Evolutionary conservation across 2,797 vertebrate species (phyloP), one percentile per base, ranked within the genome.

Genomic region (Gymnodraco acuticeps): DNA sequence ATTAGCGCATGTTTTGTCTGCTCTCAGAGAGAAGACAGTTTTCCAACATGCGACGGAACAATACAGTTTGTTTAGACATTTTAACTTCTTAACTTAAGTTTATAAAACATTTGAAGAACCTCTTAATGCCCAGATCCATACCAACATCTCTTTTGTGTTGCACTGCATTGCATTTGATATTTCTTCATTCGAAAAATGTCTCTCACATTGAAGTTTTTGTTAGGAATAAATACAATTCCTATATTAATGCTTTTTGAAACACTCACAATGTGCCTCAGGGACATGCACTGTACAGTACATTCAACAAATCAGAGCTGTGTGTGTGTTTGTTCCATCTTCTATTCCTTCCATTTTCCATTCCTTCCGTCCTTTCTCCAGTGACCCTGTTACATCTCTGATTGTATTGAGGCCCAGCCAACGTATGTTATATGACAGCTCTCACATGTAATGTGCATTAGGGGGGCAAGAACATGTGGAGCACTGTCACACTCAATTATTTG

Each of bases 401-500:
- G 10, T 17, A 20, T 51, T 54, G 58, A 64, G 33, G 77, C 59
- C 43, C 52, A 51, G 53, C 51, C 51, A 10, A 15, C 1, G 52
- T 72, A 60, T 75, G 82, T 63, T 73, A 58, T 31, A 41, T 76
- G 60, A 70, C 74, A 73, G 52, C 27, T 10, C 58, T 67, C 6
- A 53, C 64, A 10, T 69, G 65, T 82, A 48, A 64, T 61, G 47
- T 63, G 70, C 11, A 1, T 78, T 41, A 64, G 65, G 43, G 50
- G 45, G 46, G 15, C 1, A n/a, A 73, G 16, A 59, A 68, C 75
- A 81, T 62, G 73, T 69, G 59, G 73, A 63, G 70, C 52, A 16
- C 62, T 87, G 84, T 91, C 84, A 87, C 27, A 75, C 54, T 55
- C 76, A 59, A 58, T 89, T 73, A 83, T 45, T 66, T 38, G 76